These are phyloP conservation scores for Gobio gobio DNA, from an alignment of 2,113 vertebrate species.

Conservation along the genomic window DNA sequence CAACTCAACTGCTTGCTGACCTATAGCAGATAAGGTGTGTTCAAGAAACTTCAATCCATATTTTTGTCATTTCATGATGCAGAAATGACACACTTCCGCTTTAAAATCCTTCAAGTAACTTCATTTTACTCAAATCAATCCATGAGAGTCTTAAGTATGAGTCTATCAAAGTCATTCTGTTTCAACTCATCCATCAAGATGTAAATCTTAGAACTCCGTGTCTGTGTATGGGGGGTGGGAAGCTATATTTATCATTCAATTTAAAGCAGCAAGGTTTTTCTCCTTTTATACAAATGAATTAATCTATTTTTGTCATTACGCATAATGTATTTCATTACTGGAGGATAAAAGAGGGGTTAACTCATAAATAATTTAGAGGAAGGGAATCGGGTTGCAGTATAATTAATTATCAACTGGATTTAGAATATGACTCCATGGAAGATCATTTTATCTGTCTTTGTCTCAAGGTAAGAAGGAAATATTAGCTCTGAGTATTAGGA, in stretches of 20 bases:
- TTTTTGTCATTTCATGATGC: not conserved
- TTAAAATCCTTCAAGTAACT: not conserved
- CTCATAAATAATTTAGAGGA: slow-evolving; percentile 54
- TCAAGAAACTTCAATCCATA: not conserved
- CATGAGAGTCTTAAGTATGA: not conserved
- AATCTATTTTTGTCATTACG: slow-evolving; percentile 58
- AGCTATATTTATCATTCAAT: slow-evolving; percentile 30
- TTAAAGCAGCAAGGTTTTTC: slow-evolving; percentile 33
- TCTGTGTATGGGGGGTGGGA: not conserved
- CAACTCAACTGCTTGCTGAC: not conserved
- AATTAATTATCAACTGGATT: slow-evolving; percentile 56
- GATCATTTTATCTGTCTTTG: slow-evolving; percentile 48
- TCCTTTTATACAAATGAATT: slow-evolving; percentile 56
- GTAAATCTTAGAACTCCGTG: not conserved
- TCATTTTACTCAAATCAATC: not conserved
- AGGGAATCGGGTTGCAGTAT: slow-evolving; percentile 53
- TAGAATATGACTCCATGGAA: slow-evolving; percentile 48
- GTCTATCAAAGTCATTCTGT: not conserved
- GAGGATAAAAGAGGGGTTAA: slow-evolving; percentile 52
- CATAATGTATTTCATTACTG: slow-evolving; percentile 58
- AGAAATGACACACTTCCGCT: not conserved
- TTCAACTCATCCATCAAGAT: slow-evolving; percentile 11
- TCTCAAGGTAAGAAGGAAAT: slow-evolving; percentile 45
- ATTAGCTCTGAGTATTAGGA: slow-evolving; percentile 11
- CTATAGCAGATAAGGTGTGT: not conserved